Conservation (phyloP, 2,113 vertebrate species). For the Cyphomyrus discorhynchus region DNA sequence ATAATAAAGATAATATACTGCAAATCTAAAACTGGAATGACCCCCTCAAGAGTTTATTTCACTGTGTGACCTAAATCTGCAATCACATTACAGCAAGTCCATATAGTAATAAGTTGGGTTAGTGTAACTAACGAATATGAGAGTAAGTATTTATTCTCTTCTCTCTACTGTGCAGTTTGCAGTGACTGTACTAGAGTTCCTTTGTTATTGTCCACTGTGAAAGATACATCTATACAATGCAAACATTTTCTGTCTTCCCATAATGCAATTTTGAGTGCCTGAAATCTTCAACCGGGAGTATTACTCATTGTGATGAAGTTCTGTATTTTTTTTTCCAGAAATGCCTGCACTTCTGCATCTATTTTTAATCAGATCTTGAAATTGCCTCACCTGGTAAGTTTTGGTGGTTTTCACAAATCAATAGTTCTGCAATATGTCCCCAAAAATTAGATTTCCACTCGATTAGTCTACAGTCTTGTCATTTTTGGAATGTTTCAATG, state of each 20-base stretch:
- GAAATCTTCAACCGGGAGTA: neutral
- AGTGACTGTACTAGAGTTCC: neutral
- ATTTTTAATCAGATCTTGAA: neutral
- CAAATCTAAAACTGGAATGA: neutral
- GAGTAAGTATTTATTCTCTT: neutral
- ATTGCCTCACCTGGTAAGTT: neutral
- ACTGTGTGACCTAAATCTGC: neutral
- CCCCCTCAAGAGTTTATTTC: neutral
- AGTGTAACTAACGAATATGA: neutral
- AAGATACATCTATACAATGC: neutral
- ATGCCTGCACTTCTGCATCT: neutral
- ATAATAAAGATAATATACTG: neutral
- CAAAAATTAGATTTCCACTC: neutral
- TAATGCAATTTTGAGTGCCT: neutral
- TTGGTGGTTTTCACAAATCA: neutral
- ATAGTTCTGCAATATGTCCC: neutral
- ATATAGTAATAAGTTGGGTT: neutral
- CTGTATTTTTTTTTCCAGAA: neutral
- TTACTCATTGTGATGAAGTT: neutral
- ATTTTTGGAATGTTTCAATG: neutral
- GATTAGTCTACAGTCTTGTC: neutral
- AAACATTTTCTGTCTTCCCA: too few species aligned
- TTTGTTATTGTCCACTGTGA: neutral
- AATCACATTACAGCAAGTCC: neutral
- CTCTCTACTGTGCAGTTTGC: neutral